Evolutionary conservation across 2,797 vertebrate genomes (phyloP).

Genomic region (Arvicola amphibius): DNA sequence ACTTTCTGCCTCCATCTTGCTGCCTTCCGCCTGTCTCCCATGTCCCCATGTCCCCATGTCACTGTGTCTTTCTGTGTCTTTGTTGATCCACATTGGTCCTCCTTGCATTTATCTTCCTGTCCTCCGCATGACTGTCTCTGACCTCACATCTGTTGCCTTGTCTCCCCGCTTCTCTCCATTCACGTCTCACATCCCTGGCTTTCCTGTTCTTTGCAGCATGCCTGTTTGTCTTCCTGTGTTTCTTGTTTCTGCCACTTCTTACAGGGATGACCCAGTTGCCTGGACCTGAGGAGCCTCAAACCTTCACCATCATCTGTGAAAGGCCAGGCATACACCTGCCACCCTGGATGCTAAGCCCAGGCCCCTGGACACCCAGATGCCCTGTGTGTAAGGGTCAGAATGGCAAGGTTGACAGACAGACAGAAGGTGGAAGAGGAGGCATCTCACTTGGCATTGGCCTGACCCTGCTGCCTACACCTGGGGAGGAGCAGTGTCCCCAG

Average conservation of each 20-base stretch:
- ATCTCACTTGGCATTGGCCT: not conserved
- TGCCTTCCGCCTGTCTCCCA: not conserved
- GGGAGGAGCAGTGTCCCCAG: not conserved
- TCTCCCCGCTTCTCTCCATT: not conserved
- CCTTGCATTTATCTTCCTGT: not conserved
- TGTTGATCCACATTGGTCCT: not conserved
- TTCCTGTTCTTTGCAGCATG: not conserved
- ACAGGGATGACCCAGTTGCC: constrained; percentile 80
- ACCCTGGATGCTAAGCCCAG: constrained; percentile 2
- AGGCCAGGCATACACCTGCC: constrained; percentile 76
- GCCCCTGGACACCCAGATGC: constrained; percentile 38
- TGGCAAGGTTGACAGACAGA: not conserved
- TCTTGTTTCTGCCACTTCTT: constrained; percentile 81
- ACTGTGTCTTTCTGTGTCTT: not conserved
- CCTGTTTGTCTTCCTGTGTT: not conserved
- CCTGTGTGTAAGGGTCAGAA: constrained; percentile 60
- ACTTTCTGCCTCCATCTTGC: not conserved
- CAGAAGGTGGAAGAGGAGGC: constrained; percentile 10
- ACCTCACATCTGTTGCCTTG: not conserved
- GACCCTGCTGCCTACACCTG: not conserved
- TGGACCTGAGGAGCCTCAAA: constrained; percentile 80
- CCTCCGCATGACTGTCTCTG: not conserved
- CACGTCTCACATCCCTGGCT: not conserved
- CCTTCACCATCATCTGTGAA: constrained; percentile 89
- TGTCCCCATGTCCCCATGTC: not conserved